These are phyloP conservation scores for Micropoecilia bifurca DNA, from an alignment of 2,797 vertebrate genomes.

Conservation along the genomic window DNA sequence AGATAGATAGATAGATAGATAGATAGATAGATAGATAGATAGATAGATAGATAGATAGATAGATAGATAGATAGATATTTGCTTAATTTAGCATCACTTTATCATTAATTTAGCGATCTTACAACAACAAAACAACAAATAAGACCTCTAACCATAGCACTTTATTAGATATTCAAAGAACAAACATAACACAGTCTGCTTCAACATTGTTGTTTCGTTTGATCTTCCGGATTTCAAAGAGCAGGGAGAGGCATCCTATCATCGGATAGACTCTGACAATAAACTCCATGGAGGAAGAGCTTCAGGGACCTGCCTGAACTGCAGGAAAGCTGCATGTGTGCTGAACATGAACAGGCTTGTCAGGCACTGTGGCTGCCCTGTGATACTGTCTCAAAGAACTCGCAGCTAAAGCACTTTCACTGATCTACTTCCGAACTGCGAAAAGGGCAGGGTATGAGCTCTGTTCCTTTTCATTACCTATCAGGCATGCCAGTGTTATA, in stretches of 20 bases:
- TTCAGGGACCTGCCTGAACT: constrained; percentile 74
- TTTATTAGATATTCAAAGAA: constrained; percentile 73
- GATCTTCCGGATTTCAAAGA: constrained; percentile 77
- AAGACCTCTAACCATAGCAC: constrained; percentile 65
- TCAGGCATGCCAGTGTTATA: constrained; percentile 24
- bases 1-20: constrained; percentile 10
- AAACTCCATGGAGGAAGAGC: constrained; percentile 76
- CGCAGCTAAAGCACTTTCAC: constrained; percentile 62
- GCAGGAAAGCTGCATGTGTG: constrained; percentile 69
- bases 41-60: constrained; percentile 9
- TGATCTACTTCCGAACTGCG: constrained; percentile 65
- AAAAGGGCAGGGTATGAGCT: constrained; percentile 58
- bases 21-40: constrained; percentile 10
- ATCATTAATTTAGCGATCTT: constrained; percentile 58
- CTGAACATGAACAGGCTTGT: constrained; percentile 68
- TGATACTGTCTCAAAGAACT: constrained; percentile 70
- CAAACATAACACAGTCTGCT: constrained; percentile 67
- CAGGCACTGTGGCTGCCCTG: constrained; percentile 63
- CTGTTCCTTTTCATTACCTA: constrained; percentile 52
- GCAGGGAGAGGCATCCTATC: constrained; percentile 63
- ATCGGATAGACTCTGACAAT: constrained; percentile 73
- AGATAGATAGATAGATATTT: constrained; percentile 3
- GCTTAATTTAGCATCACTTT: constrained; percentile 7
- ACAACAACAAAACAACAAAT: constrained; percentile 56
- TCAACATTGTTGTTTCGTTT: constrained; percentile 73